Conservation (phyloP, 2,888 invertebrate genomes). For the Philopedon plagiatum region DNA sequence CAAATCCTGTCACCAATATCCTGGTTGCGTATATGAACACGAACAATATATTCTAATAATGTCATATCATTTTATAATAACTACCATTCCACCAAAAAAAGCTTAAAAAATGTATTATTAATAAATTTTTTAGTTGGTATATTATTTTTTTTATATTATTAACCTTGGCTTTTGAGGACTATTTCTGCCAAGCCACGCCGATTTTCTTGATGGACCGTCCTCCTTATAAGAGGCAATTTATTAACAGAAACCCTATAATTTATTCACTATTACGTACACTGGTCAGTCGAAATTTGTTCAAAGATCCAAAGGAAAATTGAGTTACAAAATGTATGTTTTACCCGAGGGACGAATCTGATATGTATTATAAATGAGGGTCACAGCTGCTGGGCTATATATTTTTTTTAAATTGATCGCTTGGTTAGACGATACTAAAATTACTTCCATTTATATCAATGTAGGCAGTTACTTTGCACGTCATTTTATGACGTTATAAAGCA, state of each 20-base stretch:
- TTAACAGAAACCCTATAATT: neutral
- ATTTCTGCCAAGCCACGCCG: too few species aligned
- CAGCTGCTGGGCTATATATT: neutral
- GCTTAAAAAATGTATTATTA: too few species aligned
- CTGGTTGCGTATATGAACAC: too few species aligned
- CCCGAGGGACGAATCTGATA: neutral
- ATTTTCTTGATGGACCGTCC: neutral
- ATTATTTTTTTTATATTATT: too few species aligned
- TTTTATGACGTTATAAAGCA: neutral
- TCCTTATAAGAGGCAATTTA: neutral
- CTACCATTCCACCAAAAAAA: too few species aligned
- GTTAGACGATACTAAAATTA: neutral
- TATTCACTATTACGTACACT: neutral
- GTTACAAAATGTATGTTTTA: neutral
- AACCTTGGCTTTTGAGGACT: too few species aligned
- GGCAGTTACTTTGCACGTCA: neutral
- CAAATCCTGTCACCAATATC: too few species aligned
- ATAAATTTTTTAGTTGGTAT: too few species aligned
- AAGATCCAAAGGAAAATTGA: neutral
- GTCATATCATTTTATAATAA: too few species aligned
- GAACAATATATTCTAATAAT: too few species aligned
- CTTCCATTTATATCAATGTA: neutral
- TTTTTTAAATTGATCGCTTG: neutral
- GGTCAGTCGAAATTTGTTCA: neutral
- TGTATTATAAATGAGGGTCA: constrained; percentile 4